Conservation (phyloP, 1,140 invertebrate species). For the Sycophila sp. region DNA sequence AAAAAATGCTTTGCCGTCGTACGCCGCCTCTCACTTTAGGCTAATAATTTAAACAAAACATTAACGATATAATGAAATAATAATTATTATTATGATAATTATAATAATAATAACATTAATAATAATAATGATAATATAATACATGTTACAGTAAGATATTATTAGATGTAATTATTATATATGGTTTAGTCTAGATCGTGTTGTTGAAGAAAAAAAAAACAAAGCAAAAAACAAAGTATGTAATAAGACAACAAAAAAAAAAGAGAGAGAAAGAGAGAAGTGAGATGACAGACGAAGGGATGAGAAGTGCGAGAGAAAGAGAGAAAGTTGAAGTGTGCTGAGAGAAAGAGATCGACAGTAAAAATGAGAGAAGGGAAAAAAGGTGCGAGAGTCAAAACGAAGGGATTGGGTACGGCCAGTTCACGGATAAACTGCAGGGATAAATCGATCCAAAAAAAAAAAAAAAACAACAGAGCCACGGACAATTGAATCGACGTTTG, state of each 20-base stretch:
- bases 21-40: conserved; percentile 66
- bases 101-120: conserved; percentile 52
- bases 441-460: too few species aligned
- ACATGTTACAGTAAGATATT: conserved; percentile 68
- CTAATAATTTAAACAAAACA: conserved; percentile 62
- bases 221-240: conserved; percentile 62
- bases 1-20: conserved; percentile 64
- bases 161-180: conserved; percentile 69
- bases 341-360: conserved; percentile 16
- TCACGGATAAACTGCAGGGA: too few species aligned
- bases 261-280: conserved; percentile 11
- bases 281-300: not conserved
- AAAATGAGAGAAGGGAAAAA: conserved; percentile 1
- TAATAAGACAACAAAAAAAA: conserved; percentile 54
- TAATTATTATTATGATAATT: conserved; percentile 35
- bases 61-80: conserved; percentile 28
- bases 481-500: too few species aligned
- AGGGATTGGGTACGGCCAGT: not conserved
- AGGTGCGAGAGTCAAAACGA: too few species aligned
- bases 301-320: not conserved
- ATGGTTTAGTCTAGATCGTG: conserved; percentile 68
- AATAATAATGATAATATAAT: conserved; percentile 64
- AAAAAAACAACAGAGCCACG: too few species aligned
- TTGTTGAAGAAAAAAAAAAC: conserved; percentile 65
- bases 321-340: conserved; percentile 3